A percentile compares a stretch with the other conserved stretches of the same genome.
phyloP scores from a whole-genome alignment of 2,113 vertebrate species.

The Dromaius novaehollandiae region DNA sequence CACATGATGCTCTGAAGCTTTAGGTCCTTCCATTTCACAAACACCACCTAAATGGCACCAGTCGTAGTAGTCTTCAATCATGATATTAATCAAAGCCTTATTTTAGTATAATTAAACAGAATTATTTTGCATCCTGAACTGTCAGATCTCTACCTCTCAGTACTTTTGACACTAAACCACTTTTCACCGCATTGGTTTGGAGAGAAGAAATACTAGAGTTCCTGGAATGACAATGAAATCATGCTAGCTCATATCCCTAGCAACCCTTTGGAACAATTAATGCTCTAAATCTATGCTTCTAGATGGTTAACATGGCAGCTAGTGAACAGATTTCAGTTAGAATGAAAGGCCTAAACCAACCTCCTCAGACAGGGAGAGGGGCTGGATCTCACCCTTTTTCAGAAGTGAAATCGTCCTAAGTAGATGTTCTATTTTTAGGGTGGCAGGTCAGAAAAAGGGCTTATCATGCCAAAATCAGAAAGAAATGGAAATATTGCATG shows the following conservation, averaged over 20 bases:
- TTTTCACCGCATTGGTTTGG: constrained; percentile 8
- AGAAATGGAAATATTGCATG: not conserved
- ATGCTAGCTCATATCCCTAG: not conserved
- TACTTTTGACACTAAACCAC: not conserved
- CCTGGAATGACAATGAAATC: not conserved
- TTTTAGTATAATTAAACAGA: constrained; percentile 25
- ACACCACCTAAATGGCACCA: not conserved
- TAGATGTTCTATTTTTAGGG: not conserved
- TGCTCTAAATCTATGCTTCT: not conserved
- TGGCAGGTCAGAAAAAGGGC: not conserved
- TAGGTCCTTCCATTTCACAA: constrained; percentile 19
- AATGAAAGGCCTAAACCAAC: not conserved
- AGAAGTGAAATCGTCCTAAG: not conserved
- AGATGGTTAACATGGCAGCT: not conserved
- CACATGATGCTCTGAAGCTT: not conserved
- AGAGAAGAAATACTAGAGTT: constrained; percentile 5
- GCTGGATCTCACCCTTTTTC: not conserved
- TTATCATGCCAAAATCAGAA: not conserved
- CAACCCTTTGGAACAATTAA: not conserved
- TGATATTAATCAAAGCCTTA: constrained; percentile 1
- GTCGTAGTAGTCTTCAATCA: not conserved
- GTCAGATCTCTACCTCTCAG: not conserved
- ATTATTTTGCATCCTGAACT: constrained; percentile 25
- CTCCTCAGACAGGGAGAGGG: not conserved
- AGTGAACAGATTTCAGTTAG: not conserved